Base-by-base conservation (phyloP, 1,140 invertebrate genomes). In the Calephelis virginiensis region DNA sequence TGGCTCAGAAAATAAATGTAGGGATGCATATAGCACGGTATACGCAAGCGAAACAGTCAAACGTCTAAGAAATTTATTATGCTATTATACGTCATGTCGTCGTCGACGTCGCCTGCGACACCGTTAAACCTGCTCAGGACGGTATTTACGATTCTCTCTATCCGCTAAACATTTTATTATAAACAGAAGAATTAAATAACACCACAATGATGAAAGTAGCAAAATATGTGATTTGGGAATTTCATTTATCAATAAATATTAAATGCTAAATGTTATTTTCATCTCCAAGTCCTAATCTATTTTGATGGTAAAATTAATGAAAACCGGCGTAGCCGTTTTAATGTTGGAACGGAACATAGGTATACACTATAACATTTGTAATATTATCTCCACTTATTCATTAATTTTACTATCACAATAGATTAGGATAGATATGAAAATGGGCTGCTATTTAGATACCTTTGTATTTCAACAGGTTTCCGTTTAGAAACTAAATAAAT, bases 21-120 rank as follows among this genome's bases (percentile, higher is more conserved):
- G 50, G 50, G 50, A 56, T 56, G 14, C 50, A 56, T 56, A 56
- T 56, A 56, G 50, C 50, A 56, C 50, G 14, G 50, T 56, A 17
- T 10, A 56, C 50, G 50, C 50, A 56, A 8, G 17, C 50, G 50
- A 56, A 56, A 56, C 50, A 56, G 50, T 28, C 50, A 56, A 56
- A 53, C 50, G 50, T 53, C 50, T 53, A 13, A 13, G 50, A 53
- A 17, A 53, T 53, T 53, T 53, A 53, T 53, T 53, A 53, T 17
- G 50, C 50, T 28, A 53, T 53, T 53, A 53, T 53, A 53, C 60
- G 60, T 61, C 60, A 38, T 45, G 40, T 61, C 60, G 61, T 17
- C 62, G 62, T 12, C 62, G 5, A 14, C 62, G 69, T 59, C 60
- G 53, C 43, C 64, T 28, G 45, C 61, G 64, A 28, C 50, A 56